Conservation (phyloP, 2,113 vertebrate species). For the Oxygymnocypris stewartii region DNA sequence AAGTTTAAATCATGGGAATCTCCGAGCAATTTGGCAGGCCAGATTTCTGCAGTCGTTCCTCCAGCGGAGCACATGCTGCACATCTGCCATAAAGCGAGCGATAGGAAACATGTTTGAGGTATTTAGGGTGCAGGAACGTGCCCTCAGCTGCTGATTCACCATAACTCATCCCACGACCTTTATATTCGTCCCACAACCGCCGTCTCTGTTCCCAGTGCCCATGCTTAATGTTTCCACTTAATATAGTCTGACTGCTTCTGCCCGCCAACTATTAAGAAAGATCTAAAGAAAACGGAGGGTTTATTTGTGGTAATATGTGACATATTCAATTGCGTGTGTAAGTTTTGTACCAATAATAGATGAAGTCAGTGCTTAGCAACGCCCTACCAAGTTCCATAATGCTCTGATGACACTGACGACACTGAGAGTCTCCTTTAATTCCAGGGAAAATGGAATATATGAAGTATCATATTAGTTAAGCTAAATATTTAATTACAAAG, state of each 20-base stretch:
- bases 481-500: conserved; percentile 46
- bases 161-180: background rate
- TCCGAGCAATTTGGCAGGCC: background rate
- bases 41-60: background rate
- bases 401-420: conserved; percentile 36
- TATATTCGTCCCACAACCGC: conserved; percentile 23
- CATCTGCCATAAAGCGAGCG: background rate
- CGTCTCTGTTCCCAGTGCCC: background rate
- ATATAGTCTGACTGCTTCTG: conserved; percentile 45
- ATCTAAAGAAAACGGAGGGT: conserved; percentile 51
- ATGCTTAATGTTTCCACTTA: conserved; percentile 28
- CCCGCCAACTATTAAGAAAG: conserved; percentile 56
- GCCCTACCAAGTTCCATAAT: conserved; percentile 14
- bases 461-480: conserved; percentile 34
- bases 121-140: background rate
- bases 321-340: conserved; percentile 16
- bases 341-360: conserved; percentile 18
- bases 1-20: background rate
- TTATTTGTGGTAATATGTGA: conserved; percentile 59
- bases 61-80: background rate
- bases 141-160: conserved; percentile 13
- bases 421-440: conserved; percentile 21
- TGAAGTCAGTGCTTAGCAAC: conserved; percentile 43
- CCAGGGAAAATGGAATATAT: conserved; percentile 21
- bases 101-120: background rate